A percentile compares a stretch with the other conserved stretches of the same genome.
These are phyloP conservation scores for Willowsia nigromaculata DNA, from an alignment of 2,888 invertebrate species.

Conservation along the genomic window DNA sequence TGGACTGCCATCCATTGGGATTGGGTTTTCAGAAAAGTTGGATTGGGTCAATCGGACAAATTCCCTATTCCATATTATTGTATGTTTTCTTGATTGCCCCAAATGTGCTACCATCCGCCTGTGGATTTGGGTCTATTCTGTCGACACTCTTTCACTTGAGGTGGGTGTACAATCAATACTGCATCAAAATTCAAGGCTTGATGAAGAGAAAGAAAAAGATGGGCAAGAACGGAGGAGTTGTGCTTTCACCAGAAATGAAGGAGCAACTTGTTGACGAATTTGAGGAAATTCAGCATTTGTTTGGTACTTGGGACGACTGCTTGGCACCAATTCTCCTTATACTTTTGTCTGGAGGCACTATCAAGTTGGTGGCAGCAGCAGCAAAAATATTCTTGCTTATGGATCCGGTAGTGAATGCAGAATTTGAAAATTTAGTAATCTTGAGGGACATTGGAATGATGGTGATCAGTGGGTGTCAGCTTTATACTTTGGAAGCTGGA, in stretches of 20 bases:
- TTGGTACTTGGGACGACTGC: background rate
- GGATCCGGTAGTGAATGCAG: too few species aligned
- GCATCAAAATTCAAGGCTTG: background rate
- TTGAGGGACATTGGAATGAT: background rate
- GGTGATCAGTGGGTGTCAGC: background rate
- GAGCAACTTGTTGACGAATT: conserved; percentile 23
- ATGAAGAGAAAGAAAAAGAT: background rate
- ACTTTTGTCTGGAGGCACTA: background rate
- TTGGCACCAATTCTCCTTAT: conserved; percentile 28
- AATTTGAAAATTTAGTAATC: background rate
- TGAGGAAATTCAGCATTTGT: conserved; percentile 45
- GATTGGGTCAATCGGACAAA: background rate
- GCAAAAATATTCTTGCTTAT: conserved; percentile 6
- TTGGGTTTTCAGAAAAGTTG: background rate
- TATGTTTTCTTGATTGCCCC: background rate
- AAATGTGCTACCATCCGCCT: background rate
- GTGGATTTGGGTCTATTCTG: background rate
- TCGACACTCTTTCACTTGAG: conserved; percentile 10
- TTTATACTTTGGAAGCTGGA: conserved; percentile 23
- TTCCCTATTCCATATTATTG: background rate
- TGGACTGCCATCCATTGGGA: background rate
- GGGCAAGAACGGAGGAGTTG: background rate
- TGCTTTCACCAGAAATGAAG: background rate
- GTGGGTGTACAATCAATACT: conserved; percentile 9
- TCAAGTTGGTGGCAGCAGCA: background rate